A percentile compares a stretch with the other conserved stretches of the same genome.
Evolutionary conservation across 2,797 vertebrate genomes (phyloP).

Genomic region (Spheniscus humboldti): DNA sequence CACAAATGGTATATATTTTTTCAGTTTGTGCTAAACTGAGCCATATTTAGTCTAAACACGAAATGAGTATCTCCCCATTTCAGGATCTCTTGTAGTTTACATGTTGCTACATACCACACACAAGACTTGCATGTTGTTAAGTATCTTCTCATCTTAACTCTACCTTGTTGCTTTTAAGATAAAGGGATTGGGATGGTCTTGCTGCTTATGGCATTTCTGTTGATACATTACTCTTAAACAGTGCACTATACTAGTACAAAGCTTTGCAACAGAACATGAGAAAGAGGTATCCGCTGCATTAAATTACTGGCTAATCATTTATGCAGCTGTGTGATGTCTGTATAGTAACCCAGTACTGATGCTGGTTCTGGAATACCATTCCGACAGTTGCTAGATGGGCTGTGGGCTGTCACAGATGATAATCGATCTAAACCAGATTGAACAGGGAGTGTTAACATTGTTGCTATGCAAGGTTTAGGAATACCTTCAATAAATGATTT

Average conservation of each 20-base stretch:
- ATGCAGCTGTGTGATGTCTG: not conserved
- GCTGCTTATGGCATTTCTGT: not conserved
- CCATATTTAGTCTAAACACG: not conserved
- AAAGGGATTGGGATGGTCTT: not conserved
- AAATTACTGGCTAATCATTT: not conserved
- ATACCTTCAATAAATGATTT: not conserved
- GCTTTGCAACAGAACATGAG: not conserved
- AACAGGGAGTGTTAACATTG: not conserved
- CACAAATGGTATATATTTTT: not conserved
- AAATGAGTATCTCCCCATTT: conserved; percentile 60
- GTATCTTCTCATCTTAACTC: not conserved
- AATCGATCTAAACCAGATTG: not conserved
- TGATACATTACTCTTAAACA: not conserved
- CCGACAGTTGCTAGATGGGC: not conserved
- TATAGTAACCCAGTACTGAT: not conserved
- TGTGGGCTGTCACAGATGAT: not conserved
- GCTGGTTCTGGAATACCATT: not conserved
- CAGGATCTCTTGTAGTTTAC: not conserved
- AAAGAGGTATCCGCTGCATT: not conserved
- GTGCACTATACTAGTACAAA: not conserved
- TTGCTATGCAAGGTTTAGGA: not conserved
- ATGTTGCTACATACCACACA: not conserved
- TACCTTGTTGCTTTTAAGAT: not conserved
- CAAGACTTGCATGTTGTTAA: not conserved
- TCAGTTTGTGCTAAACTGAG: not conserved